These are phyloP conservation scores for Geococcyx californianus DNA, from an alignment of 2,113 vertebrate genomes.

Conservation along the genomic window DNA sequence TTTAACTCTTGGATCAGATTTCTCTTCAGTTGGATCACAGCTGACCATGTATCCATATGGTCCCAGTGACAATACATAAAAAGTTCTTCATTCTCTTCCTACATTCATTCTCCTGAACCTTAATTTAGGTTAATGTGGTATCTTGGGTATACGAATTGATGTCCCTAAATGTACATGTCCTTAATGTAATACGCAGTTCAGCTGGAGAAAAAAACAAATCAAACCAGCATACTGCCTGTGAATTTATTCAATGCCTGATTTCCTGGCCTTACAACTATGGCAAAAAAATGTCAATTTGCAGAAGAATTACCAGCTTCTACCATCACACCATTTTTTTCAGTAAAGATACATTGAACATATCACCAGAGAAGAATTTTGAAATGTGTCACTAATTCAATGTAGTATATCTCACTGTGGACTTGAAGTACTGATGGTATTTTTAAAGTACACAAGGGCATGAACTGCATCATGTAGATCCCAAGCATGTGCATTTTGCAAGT, in stretches of 20 bases:
- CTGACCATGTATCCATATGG: neutral
- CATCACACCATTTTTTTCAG: neutral
- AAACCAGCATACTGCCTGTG: neutral
- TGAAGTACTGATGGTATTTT: neutral
- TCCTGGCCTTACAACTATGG: neutral
- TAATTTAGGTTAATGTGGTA: neutral
- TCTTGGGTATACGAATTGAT: neutral
- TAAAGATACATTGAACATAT: neutral
- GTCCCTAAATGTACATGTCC: neutral
- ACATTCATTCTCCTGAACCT: neutral
- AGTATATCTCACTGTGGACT: neutral
- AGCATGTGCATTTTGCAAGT: neutral
- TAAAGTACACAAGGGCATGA: neutral
- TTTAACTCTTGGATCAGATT: neutral
- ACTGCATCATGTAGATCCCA: neutral
- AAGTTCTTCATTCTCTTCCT: neutral
- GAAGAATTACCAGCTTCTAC: neutral
- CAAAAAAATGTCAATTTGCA: neutral
- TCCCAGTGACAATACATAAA: neutral
- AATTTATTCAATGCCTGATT: neutral
- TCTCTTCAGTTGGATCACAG: conserved; percentile 6
- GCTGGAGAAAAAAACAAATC: neutral
- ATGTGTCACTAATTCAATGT: neutral
- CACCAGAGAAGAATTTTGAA: neutral
- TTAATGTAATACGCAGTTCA: neutral